Percentiles rank a stretch among this genome's conserved stretches.
Conservation (phyloP, 2,113 vertebrate genomes). For the Thalassoma bifasciatum region DNA sequence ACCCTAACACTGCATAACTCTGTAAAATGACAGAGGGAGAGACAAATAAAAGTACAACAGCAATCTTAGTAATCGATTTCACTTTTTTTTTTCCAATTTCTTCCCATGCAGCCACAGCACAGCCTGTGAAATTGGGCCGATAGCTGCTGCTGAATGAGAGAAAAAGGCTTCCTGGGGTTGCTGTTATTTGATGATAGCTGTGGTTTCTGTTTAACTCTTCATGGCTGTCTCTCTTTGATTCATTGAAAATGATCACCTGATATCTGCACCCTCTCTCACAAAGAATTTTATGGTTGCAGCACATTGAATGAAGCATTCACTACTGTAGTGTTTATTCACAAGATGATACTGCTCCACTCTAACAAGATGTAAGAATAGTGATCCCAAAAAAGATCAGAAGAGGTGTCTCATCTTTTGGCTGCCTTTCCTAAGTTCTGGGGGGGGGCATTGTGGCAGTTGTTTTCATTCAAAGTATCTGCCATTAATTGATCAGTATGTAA, state of each 20-base stretch:
- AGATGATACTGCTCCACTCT: slow-evolving; percentile 24
- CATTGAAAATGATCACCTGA: slow-evolving; percentile 76
- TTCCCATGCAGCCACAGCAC: slow-evolving; percentile 77
- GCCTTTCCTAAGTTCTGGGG: slow-evolving; percentile 4
- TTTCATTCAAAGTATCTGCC: slow-evolving; percentile 5
- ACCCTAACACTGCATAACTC: slow-evolving; percentile 79
- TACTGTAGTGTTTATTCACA: slow-evolving; percentile 47
- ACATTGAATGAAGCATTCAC: slow-evolving; percentile 56
- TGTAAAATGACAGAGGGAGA: slow-evolving; percentile 83
- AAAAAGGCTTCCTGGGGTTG: slow-evolving; percentile 77
- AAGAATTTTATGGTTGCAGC: slow-evolving; percentile 58
- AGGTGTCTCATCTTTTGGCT: slow-evolving; percentile 22
- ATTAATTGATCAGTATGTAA: no score
- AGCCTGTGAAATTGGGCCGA: slow-evolving; percentile 91
- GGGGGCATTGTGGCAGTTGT: not conserved
- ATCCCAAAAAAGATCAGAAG: slow-evolving; percentile 8
- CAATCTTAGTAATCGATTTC: slow-evolving; percentile 90
- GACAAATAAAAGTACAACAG: slow-evolving; percentile 89
- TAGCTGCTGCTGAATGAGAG: slow-evolving; percentile 82
- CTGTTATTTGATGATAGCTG: slow-evolving; percentile 78
- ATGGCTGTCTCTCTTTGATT: slow-evolving; percentile 69
- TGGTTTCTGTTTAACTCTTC: slow-evolving; percentile 82
- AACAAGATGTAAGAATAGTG: slow-evolving; percentile 18
- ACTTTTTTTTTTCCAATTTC: slow-evolving; percentile 89
- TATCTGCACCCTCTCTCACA: slow-evolving; percentile 66